These are phyloP conservation scores for Micrasema longulum DNA, from an alignment of 1,140 invertebrate species.

Conservation along the genomic window DNA sequence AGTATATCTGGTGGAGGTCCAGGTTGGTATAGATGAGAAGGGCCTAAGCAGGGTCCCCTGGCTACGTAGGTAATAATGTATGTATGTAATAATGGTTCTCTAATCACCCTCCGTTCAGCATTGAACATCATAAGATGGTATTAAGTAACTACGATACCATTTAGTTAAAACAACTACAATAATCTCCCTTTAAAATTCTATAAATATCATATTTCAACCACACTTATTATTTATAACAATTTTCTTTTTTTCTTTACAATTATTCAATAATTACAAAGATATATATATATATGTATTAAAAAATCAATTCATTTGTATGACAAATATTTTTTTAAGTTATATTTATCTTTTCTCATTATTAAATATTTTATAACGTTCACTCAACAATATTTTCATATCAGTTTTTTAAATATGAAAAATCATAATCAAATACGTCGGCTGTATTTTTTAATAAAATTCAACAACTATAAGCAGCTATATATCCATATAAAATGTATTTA, in stretches of 20 bases:
- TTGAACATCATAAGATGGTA: slow-evolving; percentile 54
- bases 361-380: slow-evolving; percentile 54
- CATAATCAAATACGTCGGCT: slow-evolving; percentile 56
- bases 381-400: slow-evolving; percentile 55
- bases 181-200: slow-evolving; percentile 55
- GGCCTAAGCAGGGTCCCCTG: not conserved
- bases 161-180: slow-evolving; percentile 56
- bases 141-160: slow-evolving; percentile 55
- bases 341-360: slow-evolving; percentile 52
- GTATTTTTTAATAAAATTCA: slow-evolving; percentile 54
- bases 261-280: slow-evolving; percentile 56
- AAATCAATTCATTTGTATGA: slow-evolving; percentile 56
- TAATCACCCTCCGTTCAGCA: slow-evolving; percentile 26
- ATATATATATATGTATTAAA: slow-evolving; percentile 54
- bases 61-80: not conserved
- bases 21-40: no score
- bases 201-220: slow-evolving; percentile 56
- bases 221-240: slow-evolving; percentile 55
- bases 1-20: not conserved
- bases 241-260: slow-evolving; percentile 55
- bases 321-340: slow-evolving; percentile 55
- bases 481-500: slow-evolving; percentile 25
- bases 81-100: slow-evolving; percentile 3
- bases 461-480: slow-evolving; percentile 53
- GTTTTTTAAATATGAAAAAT: slow-evolving; percentile 54